Evolutionary conservation across 1,140 invertebrate species (phyloP), one percentile per base, ranked within the genome.

Genomic region (Drosophila kohkoa): DNA sequence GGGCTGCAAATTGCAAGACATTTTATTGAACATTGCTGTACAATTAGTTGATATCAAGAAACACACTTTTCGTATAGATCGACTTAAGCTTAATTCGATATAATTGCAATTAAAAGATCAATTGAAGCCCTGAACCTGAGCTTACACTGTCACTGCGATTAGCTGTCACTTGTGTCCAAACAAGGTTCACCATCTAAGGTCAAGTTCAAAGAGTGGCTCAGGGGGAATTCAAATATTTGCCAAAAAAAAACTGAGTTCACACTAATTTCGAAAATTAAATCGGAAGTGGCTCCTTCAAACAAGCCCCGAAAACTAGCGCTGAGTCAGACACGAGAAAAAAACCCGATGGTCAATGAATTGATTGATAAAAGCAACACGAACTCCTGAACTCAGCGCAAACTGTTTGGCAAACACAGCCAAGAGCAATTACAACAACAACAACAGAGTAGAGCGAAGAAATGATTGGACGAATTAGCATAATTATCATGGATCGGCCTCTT

Each of bases 381-480:
- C 74, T 20, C 20, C 49, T 64, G 59, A 66, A 59, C 75, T 73
- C 38, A 52, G 11, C 15, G 58, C 35, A 25, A 48, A 75, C 52
- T 83, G 83, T 80, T 87, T 89, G 76, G 32, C 77, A 82, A 80
- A 86, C 73, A 86, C 73, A 77, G 51, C 67, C 16, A 60, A 62
- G 7, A 52, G 38, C 32, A 10, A 38, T 25, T 25, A 25, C 20
- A 25, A 25, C 20, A 20, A 20, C 20, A 43, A 11, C 11, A 11
- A 43, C 16, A 2, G 16, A 20, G 41, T 25, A 25, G 45, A 45
- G 35, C 54, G 67, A 32, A 52, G 32, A 57, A 70, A 68, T 73
- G 66, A 71, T 82, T 70, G 43, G 38, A 41, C 1, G 51, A 78
- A 89, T 88, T 88, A 89, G 68, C 85, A 88, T 88, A 88, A 89